These are phyloP conservation scores for Albula goreensis DNA, from an alignment of 2,113 vertebrate genomes.

Conservation along the genomic window DNA sequence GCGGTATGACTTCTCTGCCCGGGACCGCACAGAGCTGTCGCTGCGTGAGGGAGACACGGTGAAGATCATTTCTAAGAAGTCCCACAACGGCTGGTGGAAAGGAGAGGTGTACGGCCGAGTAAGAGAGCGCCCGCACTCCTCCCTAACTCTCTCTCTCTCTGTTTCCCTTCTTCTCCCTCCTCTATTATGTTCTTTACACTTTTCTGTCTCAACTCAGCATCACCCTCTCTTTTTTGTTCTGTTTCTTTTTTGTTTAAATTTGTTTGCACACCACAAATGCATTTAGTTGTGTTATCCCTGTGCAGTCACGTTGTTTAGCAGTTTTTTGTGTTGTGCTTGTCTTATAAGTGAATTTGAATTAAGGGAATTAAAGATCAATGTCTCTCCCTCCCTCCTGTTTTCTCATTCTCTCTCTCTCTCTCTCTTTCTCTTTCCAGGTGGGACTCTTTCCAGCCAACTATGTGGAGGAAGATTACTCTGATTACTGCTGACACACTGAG, in stretches of 20 bases:
- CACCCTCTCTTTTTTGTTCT: not conserved
- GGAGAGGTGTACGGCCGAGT: constrained; percentile 92
- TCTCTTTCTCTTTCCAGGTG: constrained; percentile 63
- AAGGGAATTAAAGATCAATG: not conserved
- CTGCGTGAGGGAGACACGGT: constrained; percentile 86
- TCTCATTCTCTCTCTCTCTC: not conserved
- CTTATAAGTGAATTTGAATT: no score
- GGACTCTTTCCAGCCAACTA: constrained; percentile 92
- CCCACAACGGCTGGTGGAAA: constrained; percentile 88
- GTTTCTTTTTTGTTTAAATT: no score
- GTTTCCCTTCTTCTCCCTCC: not conserved
- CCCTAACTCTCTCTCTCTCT: not conserved
- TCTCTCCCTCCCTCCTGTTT: not conserved
- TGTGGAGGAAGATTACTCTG: constrained; percentile 90
- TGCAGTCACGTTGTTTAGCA: no score
- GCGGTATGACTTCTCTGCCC: constrained; percentile 87
- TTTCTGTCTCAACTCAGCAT: not conserved
- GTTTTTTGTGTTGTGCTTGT: no score
- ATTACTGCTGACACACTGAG: constrained; percentile 81
- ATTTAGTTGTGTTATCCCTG: no score
- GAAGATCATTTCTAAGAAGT: constrained; percentile 88
- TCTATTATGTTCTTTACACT: not conserved
- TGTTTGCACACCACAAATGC: no score
- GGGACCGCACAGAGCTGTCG: constrained; percentile 84
- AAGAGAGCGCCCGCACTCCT: constrained; percentile 28